Evolutionary conservation across 2,113 vertebrate genomes (phyloP).

Genomic region (Catharus bicknelli): DNA sequence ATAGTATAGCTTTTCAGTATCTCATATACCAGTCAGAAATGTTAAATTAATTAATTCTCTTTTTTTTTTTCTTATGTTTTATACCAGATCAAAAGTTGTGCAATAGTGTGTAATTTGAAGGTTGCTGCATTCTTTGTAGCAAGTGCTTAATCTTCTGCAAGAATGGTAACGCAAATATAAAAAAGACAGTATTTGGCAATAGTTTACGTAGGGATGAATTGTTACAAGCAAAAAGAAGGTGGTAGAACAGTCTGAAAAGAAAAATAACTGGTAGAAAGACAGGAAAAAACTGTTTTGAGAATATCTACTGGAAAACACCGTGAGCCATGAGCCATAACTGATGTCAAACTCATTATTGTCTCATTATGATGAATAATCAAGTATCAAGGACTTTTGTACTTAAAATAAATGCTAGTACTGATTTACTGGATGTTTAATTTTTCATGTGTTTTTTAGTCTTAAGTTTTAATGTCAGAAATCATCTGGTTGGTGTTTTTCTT

Average conservation of each 20-base stretch:
- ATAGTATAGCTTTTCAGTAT: background rate
- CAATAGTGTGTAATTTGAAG: background rate
- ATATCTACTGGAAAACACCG: background rate
- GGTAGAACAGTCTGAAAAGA: background rate
- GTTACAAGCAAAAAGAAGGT: background rate
- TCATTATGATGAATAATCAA: background rate
- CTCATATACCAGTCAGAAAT: background rate
- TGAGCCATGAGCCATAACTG: background rate
- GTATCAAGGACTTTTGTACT: background rate
- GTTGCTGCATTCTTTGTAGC: background rate
- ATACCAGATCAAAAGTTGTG: background rate
- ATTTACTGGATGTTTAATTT: background rate
- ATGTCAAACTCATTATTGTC: background rate
- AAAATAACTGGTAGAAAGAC: background rate
- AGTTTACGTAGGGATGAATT: background rate
- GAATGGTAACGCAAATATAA: background rate
- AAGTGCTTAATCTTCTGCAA: background rate
- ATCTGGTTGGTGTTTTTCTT: background rate
- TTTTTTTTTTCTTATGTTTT: background rate
- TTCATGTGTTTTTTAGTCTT: background rate
- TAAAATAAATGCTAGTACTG: background rate
- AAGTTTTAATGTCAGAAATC: background rate
- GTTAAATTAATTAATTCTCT: background rate
- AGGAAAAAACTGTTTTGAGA: background rate
- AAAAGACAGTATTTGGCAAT: background rate